Evolutionary conservation across 2,113 vertebrate genomes (phyloP), one percentile per base, ranked within the genome.

Genomic region (Isurus oxyrinchus): DNA sequence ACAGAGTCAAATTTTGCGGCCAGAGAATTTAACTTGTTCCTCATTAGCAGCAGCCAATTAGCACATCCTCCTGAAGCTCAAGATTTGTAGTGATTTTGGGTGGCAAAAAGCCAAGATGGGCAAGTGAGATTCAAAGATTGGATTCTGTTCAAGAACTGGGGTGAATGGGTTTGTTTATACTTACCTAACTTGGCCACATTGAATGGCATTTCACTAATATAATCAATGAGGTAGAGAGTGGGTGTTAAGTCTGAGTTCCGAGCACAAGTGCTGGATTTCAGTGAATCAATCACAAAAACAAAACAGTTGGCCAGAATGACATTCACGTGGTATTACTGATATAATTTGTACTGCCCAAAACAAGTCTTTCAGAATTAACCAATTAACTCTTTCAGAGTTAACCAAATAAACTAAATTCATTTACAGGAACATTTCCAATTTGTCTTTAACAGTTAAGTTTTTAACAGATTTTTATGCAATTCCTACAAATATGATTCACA

Each of bases 111-210:
- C 19, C 0, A 40, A 44, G 40, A 16, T 44, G 0, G 23, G 16
- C 81, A 84, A 23, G 19, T 84, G 81, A 44, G 40, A 84, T 44
- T 84, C 40, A 49, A 19, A 40, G 19, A 4, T 7, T 84, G 81
- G 40, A 44, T 21, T 94, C 19, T 40, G 57, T 94, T 16, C n/a
- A n/a, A 40, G 59, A 63, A 8, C 35, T 94, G 90, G 19, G 90
- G 59, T 94, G 90, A 94, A 63, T n/a, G 90, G 88, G 59, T 94
- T 94, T 94, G n/a, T 66, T 40, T 63, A 66, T 21, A 23, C 35
- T 94, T 6, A 23, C 16, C 53, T 35, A 19, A 44, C 90, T 23
- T 94, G 59, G n/a, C 35, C 59, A 66, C 59, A n/a, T 6, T 23
- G 61, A 40, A 61, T 59, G 88, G 88, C 27, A 61, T 61, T 59